These are phyloP conservation scores for Pteria penguin DNA, from an alignment of 2,888 invertebrate genomes.

Conservation along the genomic window DNA sequence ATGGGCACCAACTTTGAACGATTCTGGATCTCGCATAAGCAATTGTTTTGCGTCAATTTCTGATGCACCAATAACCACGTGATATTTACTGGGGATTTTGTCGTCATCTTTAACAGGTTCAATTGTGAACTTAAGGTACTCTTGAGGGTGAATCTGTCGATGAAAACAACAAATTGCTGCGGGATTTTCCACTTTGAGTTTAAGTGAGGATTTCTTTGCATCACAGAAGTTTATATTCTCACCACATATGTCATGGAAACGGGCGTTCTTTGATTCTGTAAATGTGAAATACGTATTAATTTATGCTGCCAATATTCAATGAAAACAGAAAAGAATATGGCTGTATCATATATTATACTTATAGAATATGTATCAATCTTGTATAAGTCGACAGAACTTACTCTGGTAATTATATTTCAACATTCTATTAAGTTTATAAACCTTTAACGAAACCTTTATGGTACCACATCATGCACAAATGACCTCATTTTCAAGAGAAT, in stretches of 20 bases:
- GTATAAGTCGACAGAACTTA: too few species aligned
- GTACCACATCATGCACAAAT: too few species aligned
- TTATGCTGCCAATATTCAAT: too few species aligned
- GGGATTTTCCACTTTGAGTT: slow-evolving; percentile 13
- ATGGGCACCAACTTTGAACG: background rate
- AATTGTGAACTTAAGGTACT: background rate
- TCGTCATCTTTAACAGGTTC: background rate
- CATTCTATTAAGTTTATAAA: too few species aligned
- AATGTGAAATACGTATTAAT: too few species aligned
- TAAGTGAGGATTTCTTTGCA: background rate
- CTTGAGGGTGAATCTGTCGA: background rate
- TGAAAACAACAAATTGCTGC: slow-evolving; percentile 2
- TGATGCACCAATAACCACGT: slow-evolving; percentile 3
- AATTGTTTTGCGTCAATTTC: background rate
- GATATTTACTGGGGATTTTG: background rate
- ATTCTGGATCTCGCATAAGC: background rate
- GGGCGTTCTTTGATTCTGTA: background rate
- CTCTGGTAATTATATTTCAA: too few species aligned
- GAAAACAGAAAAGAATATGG: too few species aligned
- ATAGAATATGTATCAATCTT: background rate
- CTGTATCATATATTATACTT: background rate
- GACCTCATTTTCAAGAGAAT: too few species aligned
- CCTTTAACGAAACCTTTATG: too few species aligned
- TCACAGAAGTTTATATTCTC: background rate
- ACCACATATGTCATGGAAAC: background rate